Evolutionary conservation across 2,113 vertebrate genomes (phyloP).

Genomic region (Misgurnus anguillicaudatus): DNA sequence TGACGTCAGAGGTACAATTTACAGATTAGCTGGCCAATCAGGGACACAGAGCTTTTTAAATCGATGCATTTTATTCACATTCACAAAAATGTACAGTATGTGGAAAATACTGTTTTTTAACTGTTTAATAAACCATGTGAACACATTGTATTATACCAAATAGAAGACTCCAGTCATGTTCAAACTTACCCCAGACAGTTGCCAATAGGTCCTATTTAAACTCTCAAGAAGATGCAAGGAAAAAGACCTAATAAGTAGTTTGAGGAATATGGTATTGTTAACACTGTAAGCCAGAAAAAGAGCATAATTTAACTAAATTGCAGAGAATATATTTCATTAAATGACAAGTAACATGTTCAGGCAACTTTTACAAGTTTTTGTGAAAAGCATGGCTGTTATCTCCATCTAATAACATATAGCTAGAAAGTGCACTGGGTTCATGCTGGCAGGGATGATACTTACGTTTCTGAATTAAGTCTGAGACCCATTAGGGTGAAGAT

Average conservation of each 20-base stretch:
- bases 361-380: constrained; percentile 44
- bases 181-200: neutral
- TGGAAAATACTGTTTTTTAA: too few relatives aligned
- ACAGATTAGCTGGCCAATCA: too few relatives aligned
- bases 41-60: too few relatives aligned
- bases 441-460: neutral
- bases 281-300: constrained; percentile 61
- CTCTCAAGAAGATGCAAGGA: constrained; percentile 3
- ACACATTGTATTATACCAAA: too few relatives aligned
- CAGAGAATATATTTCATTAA: constrained; percentile 57
- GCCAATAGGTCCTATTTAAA: neutral
- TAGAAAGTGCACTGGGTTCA: constrained; percentile 44
- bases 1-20: too few relatives aligned
- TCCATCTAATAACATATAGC: constrained; percentile 42
- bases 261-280: constrained; percentile 26
- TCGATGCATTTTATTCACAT: too few relatives aligned
- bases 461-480: too few relatives aligned
- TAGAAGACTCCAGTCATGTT: constrained; percentile 11
- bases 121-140: neutral
- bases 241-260: constrained; percentile 44
- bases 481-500: neutral
- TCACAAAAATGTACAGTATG: too few relatives aligned
- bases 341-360: constrained; percentile 55
- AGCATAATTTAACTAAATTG: constrained; percentile 43
- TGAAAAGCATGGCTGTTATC: constrained; percentile 57